Conservation (phyloP, 2,797 vertebrate species). For the Euphonia xanthogaster region DNA sequence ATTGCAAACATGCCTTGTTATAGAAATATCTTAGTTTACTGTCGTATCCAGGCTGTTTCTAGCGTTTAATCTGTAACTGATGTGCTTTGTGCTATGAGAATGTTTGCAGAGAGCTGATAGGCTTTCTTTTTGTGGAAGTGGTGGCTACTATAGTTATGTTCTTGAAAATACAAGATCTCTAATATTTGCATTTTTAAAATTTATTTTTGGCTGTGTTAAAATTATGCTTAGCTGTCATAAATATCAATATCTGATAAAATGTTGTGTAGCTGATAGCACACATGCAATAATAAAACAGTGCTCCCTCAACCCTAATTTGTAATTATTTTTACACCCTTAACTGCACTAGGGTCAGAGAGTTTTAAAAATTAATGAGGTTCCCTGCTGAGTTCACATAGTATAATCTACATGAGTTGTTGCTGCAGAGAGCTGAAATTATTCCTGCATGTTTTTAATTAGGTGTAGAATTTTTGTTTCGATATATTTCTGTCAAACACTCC, state of each 20-base stretch:
- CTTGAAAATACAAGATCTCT: conserved; percentile 16
- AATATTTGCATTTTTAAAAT: conserved; percentile 8
- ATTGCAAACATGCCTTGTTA: not conserved
- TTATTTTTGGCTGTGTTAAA: conserved; percentile 35
- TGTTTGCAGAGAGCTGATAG: conserved; percentile 46
- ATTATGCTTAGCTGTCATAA: conserved; percentile 56
- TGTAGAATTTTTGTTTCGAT: conserved; percentile 39
- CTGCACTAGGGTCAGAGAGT: conserved; percentile 76
- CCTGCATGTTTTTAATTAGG: conserved; percentile 54
- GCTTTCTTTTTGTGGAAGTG: not conserved
- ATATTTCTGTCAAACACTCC: not conserved
- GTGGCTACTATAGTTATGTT: conserved; percentile 28
- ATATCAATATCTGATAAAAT: conserved; percentile 16
- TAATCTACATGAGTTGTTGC: conserved; percentile 66
- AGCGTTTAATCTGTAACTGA: conserved; percentile 60
- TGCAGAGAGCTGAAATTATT: conserved; percentile 65
- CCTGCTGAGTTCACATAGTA: conserved; percentile 75
- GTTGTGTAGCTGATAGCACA: conserved; percentile 50
- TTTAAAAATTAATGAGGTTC: conserved; percentile 83
- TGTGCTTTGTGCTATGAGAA: conserved; percentile 66
- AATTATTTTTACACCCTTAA: conserved; percentile 79
- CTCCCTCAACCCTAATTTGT: conserved; percentile 75
- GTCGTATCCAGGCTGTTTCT: conserved; percentile 42
- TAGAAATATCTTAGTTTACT: conserved; percentile 44
- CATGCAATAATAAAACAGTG: conserved; percentile 67